These are phyloP conservation scores for Agriotes lineatus DNA, from an alignment of 2,888 invertebrate species.

Conservation along the genomic window DNA sequence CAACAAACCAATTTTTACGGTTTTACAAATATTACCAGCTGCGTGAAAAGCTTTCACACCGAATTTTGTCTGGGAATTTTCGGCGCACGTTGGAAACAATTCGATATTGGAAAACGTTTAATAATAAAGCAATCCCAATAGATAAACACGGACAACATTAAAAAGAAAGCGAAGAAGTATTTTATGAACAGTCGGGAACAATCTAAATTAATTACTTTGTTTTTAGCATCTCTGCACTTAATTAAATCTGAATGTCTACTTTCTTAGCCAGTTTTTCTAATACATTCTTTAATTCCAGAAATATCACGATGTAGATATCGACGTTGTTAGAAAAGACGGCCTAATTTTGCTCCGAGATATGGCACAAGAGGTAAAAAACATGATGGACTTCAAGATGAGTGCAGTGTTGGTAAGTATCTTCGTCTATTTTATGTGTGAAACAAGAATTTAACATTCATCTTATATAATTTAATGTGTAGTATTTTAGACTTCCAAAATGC, in stretches of 20 bases:
- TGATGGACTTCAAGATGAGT: conserved; percentile 93
- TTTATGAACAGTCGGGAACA: not conserved
- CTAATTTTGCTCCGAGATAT: conserved; percentile 87
- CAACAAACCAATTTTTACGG: not conserved
- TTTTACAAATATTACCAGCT: not conserved
- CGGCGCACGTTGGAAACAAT: not conserved
- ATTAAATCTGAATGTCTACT: not conserved
- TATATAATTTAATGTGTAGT: too few relatives aligned
- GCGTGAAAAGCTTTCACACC: not conserved
- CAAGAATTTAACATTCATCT: not conserved
- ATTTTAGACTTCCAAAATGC: too few relatives aligned
- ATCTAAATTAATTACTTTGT: not conserved
- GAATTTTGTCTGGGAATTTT: not conserved
- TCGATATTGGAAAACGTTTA: not conserved
- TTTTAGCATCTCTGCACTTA: not conserved
- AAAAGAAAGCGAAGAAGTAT: not conserved
- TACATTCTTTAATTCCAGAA: conserved; percentile 71
- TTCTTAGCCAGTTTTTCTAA: not conserved
- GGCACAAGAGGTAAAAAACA: conserved; percentile 91
- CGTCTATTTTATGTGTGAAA: not conserved
- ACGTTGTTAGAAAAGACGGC: conserved; percentile 87
- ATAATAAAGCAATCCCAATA: not conserved
- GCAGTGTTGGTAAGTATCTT: conserved; percentile 85
- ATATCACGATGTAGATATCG: conserved; percentile 83
- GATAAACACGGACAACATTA: not conserved